Evolutionary conservation across 30 jellyfish, hydroid and myxozoan species (phyloP), one percentile per base, ranked within the genome.

Genomic region (Aurelia sp.): DNA sequence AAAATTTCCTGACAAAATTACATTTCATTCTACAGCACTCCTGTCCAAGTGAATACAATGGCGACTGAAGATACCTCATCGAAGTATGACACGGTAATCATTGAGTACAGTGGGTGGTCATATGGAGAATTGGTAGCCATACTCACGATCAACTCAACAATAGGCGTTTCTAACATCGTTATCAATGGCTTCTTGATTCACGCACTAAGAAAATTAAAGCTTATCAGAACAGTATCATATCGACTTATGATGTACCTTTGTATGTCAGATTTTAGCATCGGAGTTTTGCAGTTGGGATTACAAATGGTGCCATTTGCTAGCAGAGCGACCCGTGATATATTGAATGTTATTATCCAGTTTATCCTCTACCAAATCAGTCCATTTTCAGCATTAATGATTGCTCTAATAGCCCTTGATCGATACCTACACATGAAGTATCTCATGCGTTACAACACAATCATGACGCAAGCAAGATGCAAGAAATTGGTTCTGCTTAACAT

Each of bases 351-450:
- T 1, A 48, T 35, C 0, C 86, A 83, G 80, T 70, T 68, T 27
- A 30, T 73, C 4, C 19, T 83, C 16, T 83, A 68, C 65, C 62
- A 47, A 12, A 47, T 57, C 53, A 60, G 72, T 11, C 80, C 65
- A 20, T 47, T 71, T 71, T 83, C 92, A 24, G 92, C 75, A 4
- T 50, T 72, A 6, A 69, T 70, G 92, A 83, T 60, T 8, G 12
- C 72, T 5, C 19, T 69, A 17, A 30, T 83, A 55, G 84, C 80
- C 33, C 15, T 71, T 19, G 92, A 83, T 50, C 59, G 92, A 12
- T 83, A 50, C 50, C 3, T 83, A 0, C 92, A 59, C 74, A 83
- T 83, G 92, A 83, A 71, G 86, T 70, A 83, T 82, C 61, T 83
- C 18, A 47, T 66, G 44, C 41, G 71, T 18, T 83, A 70, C 80